Evolutionary conservation across 2,888 invertebrate species (phyloP).

Genomic region (Saturnia japonica): DNA sequence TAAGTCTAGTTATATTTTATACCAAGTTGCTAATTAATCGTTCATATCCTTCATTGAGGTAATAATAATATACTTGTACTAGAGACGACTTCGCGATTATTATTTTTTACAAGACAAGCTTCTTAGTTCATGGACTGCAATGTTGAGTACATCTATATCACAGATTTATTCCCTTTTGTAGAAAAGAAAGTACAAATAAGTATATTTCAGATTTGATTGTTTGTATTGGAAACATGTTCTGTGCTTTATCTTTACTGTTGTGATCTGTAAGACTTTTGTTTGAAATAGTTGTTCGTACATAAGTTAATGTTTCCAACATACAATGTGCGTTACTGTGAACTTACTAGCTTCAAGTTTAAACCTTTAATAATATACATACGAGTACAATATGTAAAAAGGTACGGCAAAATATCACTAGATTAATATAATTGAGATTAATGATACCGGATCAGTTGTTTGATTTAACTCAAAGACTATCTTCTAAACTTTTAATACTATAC

Average conservation of each 20-base stretch:
- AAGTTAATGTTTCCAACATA: too few relatives aligned
- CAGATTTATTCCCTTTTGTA: too few relatives aligned
- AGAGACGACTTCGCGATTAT: too few relatives aligned
- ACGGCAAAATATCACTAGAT: slow-evolving; percentile 1
- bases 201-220: too few relatives aligned
- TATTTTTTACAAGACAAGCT: too few relatives aligned
- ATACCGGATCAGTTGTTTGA: slow-evolving; percentile 11
- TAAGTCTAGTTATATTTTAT: too few relatives aligned
- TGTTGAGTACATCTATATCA: too few relatives aligned
- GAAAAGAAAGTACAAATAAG: too few relatives aligned
- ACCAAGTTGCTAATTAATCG: too few relatives aligned
- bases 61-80: too few relatives aligned
- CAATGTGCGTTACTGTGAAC: neutral
- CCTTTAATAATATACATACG: neutral
- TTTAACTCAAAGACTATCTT: slow-evolving; percentile 43
- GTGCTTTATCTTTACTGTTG: neutral
- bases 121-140: too few relatives aligned
- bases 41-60: too few relatives aligned
- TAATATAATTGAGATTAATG: neutral
- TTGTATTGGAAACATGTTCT: neutral
- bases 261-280: neutral
- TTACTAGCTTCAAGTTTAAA: neutral
- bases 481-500: slow-evolving; percentile 14
- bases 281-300: neutral
- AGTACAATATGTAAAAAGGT: neutral